A percentile compares a stretch with the other conserved stretches of the same genome.
phyloP scores from a whole-genome alignment of 2,797 vertebrate genomes.

The Sebastes melanostomus region DNA sequence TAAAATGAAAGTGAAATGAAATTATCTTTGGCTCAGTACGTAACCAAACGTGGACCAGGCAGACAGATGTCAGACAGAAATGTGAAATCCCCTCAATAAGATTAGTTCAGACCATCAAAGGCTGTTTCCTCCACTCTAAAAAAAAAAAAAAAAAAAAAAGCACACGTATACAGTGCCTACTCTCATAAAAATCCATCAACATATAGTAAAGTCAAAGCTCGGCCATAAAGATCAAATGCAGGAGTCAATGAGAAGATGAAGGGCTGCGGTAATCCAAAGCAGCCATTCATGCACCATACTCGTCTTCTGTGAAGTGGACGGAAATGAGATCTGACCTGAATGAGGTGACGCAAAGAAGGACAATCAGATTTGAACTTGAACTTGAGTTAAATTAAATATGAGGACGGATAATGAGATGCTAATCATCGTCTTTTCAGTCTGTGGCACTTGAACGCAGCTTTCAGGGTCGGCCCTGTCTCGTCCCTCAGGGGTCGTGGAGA shows the following conservation, averaged over 20 bases:
- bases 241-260: slow-evolving; percentile 58
- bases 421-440: slow-evolving; percentile 8
- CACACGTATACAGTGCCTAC: slow-evolving; percentile 20
- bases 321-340: slow-evolving; percentile 27
- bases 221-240: slow-evolving; percentile 68
- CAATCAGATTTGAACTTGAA: slow-evolving; percentile 6
- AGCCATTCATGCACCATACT: slow-evolving; percentile 14
- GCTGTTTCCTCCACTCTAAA: slow-evolving; percentile 12
- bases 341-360: background rate
- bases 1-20: slow-evolving; percentile 35
- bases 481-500: background rate
- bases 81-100: slow-evolving; percentile 38
- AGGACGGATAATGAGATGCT: slow-evolving; percentile 21
- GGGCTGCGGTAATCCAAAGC: slow-evolving; percentile 44
- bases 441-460: background rate
- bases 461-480: background rate
- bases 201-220: slow-evolving; percentile 60
- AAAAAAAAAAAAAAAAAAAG: background rate
- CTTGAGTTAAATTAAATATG: slow-evolving; percentile 23
- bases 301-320: slow-evolving; percentile 23
- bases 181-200: slow-evolving; percentile 70
- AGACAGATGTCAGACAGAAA: slow-evolving; percentile 33
- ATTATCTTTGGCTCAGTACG: background rate
- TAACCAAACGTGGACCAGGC: background rate
- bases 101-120: slow-evolving; percentile 62